Evolutionary conservation across 1,140 invertebrate species (phyloP).

Genomic region (Bicyclus anynana): DNA sequence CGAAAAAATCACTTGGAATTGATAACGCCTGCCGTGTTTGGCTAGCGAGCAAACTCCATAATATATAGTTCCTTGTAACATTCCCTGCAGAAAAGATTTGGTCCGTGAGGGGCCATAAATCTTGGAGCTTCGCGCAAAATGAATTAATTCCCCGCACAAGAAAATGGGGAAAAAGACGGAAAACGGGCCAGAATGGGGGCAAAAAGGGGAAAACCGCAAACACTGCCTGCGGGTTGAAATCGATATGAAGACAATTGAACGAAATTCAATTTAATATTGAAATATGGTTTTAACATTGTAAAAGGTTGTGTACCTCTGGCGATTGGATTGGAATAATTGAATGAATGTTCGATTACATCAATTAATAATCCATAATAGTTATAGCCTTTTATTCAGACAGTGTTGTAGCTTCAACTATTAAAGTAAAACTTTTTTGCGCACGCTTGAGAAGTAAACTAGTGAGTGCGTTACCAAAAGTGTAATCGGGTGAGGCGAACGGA

Average conservation of each 20-base stretch:
- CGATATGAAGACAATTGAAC: slow-evolving; percentile 15
- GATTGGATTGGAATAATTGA: neutral
- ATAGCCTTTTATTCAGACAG: too few species aligned
- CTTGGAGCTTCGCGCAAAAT: slow-evolving; percentile 21
- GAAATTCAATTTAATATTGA: slow-evolving; percentile 7
- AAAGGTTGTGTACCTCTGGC: neutral
- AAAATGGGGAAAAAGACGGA: slow-evolving; percentile 8
- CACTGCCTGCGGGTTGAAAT: slow-evolving; percentile 8
- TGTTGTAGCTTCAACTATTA: too few species aligned
- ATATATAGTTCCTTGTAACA: neutral
- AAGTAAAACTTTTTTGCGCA: too few species aligned
- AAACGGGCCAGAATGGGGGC: too few species aligned
- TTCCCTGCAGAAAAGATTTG: neutral
- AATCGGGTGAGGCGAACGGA: too few species aligned
- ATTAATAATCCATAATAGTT: too few species aligned
- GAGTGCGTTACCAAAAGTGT: too few species aligned
- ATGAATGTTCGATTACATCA: neutral
- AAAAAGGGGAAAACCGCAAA: slow-evolving; percentile 4
- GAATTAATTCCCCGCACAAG: slow-evolving; percentile 21
- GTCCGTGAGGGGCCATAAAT: slow-evolving; percentile 16
- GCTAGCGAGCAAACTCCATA: too few species aligned
- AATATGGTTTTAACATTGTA: neutral
- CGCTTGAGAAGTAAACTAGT: too few species aligned
- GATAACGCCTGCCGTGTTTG: too few species aligned
- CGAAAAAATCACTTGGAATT: too few species aligned